These are phyloP conservation scores for Gambelia wislizenii DNA, from an alignment of 2,797 vertebrate genomes.

Conservation along the genomic window DNA sequence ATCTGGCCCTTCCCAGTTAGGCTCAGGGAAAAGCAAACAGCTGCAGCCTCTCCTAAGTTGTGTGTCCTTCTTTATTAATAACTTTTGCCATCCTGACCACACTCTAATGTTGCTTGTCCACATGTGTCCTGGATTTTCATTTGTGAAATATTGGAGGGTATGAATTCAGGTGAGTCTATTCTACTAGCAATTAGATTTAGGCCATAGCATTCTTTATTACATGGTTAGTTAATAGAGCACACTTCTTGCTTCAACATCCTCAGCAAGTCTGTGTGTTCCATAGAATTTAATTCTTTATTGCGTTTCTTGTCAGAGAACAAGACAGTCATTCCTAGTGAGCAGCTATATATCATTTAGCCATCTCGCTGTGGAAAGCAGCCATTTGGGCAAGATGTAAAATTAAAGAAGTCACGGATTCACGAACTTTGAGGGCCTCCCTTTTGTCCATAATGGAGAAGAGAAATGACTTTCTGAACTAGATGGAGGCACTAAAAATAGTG, in stretches of 20 bases:
- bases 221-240: slow-evolving; percentile 38
- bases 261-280: slow-evolving; percentile 49
- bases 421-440: slow-evolving; percentile 55
- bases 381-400: slow-evolving; percentile 68
- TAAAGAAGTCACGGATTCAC: slow-evolving; percentile 63
- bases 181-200: too few relatives aligned
- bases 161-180: too few relatives aligned
- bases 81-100: too few relatives aligned
- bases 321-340: slow-evolving; percentile 47
- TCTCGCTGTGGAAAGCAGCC: slow-evolving; percentile 51
- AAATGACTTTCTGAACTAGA: slow-evolving; percentile 68
- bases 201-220: slow-evolving; percentile 53
- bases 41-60: too few relatives aligned
- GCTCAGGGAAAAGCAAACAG: too few relatives aligned
- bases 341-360: slow-evolving; percentile 61
- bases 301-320: slow-evolving; percentile 52
- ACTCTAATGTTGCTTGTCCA: too few relatives aligned
- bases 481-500: slow-evolving; percentile 75
- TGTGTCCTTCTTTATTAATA: too few relatives aligned
- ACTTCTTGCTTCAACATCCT: slow-evolving; percentile 56
- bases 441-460: slow-evolving; percentile 63
- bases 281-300: slow-evolving; percentile 59
- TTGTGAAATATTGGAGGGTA: too few relatives aligned
- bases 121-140: too few relatives aligned
- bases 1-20: too few relatives aligned